phyloP scores from a whole-genome alignment of 2,888 invertebrate species.

The Malacosoma neustria region DNA sequence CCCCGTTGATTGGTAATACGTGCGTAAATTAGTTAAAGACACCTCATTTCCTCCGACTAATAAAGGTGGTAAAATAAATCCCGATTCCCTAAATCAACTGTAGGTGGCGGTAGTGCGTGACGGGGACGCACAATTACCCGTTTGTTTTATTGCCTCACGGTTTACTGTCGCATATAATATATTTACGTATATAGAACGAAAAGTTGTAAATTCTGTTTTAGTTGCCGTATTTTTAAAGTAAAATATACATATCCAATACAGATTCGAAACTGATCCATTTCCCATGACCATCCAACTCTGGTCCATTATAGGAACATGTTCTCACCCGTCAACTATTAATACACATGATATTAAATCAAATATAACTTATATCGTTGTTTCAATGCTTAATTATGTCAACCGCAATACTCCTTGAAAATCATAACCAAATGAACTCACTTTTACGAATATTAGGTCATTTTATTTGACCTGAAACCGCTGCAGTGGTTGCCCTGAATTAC shows the following conservation, averaged over 20 bases:
- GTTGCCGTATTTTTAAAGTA: no score
- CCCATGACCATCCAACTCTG: no score
- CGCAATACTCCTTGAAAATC: no score
- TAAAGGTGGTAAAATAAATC: background rate
- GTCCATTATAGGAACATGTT: no score
- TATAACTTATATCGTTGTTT: no score
- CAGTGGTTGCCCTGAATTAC: background rate
- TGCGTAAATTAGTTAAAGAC: background rate
- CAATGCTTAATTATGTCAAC: no score
- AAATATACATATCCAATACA: no score
- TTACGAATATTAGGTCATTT: background rate
- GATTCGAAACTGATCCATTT: no score
- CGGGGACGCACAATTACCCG: slow-evolving; percentile 1
- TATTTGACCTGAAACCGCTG: background rate
- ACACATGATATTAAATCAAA: no score
- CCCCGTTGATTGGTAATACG: background rate
- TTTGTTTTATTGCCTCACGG: background rate
- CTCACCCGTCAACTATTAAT: no score
- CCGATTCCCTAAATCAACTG: background rate
- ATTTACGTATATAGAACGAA: no score
- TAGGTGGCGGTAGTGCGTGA: slow-evolving; percentile 1
- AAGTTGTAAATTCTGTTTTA: no score
- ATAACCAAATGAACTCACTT: background rate
- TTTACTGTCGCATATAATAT: background rate
- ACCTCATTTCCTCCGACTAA: background rate